Conservation (phyloP, 2,113 vertebrate genomes). For the Pantherophis guttatus region DNA sequence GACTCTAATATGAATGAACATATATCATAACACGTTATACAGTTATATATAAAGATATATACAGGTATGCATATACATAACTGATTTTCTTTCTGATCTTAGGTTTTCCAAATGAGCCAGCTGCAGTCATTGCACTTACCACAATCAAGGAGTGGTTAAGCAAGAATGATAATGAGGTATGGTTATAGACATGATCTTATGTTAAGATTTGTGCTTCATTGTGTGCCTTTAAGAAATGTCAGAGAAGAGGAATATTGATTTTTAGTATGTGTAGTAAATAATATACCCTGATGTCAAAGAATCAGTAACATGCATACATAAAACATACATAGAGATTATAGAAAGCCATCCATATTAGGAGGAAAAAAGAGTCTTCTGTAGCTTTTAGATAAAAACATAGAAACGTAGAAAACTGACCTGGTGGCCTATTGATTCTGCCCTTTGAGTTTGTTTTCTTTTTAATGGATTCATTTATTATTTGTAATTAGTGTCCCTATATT, state of each 20-base stretch:
- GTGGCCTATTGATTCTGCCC: neutral
- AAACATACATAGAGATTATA: neutral
- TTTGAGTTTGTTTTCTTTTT: neutral
- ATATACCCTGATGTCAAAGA: conserved; percentile 7
- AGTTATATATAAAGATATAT: neutral
- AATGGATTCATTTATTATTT: neutral
- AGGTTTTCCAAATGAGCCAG: conserved; percentile 97
- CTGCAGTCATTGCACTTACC: conserved; percentile 85
- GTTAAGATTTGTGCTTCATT: neutral
- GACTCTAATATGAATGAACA: neutral
- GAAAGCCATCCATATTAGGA: neutral
- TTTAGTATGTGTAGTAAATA: neutral
- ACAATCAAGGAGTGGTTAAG: conserved; percentile 88
- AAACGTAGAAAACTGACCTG: neutral
- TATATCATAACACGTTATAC: neutral
- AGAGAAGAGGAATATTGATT: neutral
- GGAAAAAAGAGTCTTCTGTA: neutral
- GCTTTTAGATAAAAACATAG: neutral
- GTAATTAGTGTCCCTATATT: neutral
- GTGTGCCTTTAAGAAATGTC: neutral
- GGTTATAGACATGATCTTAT: conserved; percentile 30
- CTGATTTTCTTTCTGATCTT: conserved; percentile 45
- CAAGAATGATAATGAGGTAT: conserved; percentile 87
- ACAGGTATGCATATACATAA: neutral
- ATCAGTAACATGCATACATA: neutral